Evolutionary conservation across 2,797 vertebrate species (phyloP), one percentile per base, ranked within the genome.

Genomic region (Oryzias sinensis): DNA sequence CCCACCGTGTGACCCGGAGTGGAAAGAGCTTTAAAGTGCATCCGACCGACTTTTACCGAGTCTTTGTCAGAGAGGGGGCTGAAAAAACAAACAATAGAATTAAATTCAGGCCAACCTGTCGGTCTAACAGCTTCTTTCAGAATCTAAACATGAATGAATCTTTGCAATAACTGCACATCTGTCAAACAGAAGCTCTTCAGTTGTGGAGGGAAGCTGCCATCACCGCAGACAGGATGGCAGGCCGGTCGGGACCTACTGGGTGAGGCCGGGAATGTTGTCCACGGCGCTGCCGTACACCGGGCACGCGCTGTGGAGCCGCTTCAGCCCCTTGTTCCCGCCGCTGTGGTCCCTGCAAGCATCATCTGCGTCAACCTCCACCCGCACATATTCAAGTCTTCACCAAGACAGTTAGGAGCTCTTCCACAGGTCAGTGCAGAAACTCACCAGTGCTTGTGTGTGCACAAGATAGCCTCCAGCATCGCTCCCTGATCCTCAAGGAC

Each of bases 381-480:
- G 11, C 9, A 37, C 33, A 13, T 37, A 9, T 3, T 33, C 25
- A 37, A 17, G 27, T 4, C n/a, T 37, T 17, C 27, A 17, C 14
- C 5, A 17, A 37, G n/a, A 40, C 18, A 14, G 40, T 18, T 17
- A 40, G 4, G 27, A 17, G 4, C 17, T 7, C n/a, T 18, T 11
- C 1, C 40, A 13, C 8, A 18, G 9, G 17, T 20, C 44, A 18
- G 14, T 9, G 3, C 20, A 24, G 33, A 37, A 37, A 37, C 94
- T 93, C 89, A 98, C 97, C 97, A 99, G 81, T 99, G 97, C 80
- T 98, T 99, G 85, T 99, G 97, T 46, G 97, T 99, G 45, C 97
- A 98, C 43, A 99, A 91, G 76, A 98, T 96, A 56, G 96, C 97
- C 69, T 98, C 93, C 60, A 99, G 85, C 5, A 84, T 89, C 50